Evolutionary conservation across 2,888 invertebrate genomes (phyloP).

Genomic region (Chrysolina haemoptera): DNA sequence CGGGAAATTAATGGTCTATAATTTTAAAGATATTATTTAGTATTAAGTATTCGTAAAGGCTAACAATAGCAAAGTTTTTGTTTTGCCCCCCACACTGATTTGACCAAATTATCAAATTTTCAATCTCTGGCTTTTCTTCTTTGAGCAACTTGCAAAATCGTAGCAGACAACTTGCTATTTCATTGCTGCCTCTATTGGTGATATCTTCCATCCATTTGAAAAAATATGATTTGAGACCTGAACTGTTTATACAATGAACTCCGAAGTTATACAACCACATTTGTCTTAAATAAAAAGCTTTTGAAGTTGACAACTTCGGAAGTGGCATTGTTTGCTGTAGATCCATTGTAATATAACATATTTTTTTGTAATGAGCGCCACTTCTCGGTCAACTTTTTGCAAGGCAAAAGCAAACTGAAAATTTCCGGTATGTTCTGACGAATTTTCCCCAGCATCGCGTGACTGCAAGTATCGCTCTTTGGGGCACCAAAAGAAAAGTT

Average conservation of each 20-base stretch:
- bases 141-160: background rate
- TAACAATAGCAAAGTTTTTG: conserved; percentile 2
- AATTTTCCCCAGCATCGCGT: conserved; percentile 30
- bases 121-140: conserved; percentile 10
- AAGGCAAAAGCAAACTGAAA: conserved; percentile 33
- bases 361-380: conserved; percentile 6
- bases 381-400: conserved; percentile 34
- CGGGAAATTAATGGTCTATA: conserved; percentile 24
- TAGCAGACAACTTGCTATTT: no score
- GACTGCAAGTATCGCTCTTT: conserved; percentile 32
- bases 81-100: no score
- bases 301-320: conserved; percentile 32
- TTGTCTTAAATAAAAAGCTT: conserved; percentile 46
- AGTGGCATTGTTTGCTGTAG: conserved; percentile 52
- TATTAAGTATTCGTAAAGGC: conserved; percentile 8
- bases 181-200: background rate
- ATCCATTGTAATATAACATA: conserved; percentile 47
- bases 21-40: conserved; percentile 10
- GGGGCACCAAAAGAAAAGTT: conserved; percentile 33
- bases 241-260: conserved; percentile 24
- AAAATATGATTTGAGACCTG: background rate
- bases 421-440: conserved; percentile 21
- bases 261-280: conserved; percentile 52
- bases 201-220: conserved; percentile 6
- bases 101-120: conserved; percentile 6